phyloP scores from a whole-genome alignment of 2,113 vertebrate species.

The Ia io region DNA sequence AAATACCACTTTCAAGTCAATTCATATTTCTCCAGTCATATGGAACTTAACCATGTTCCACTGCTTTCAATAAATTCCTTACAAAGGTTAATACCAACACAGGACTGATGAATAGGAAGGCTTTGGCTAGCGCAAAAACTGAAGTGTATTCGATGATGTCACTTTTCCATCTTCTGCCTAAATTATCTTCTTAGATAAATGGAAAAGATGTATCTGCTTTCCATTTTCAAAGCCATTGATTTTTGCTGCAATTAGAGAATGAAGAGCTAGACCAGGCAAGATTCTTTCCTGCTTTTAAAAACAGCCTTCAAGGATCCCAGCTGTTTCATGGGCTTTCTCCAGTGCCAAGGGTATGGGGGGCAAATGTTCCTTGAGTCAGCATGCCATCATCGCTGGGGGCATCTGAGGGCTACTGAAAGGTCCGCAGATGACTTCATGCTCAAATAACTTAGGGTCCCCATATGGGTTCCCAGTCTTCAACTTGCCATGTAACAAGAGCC shows the following conservation, averaged over 20 bases:
- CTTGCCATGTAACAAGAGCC: background rate
- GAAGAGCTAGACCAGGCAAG: constrained; percentile 45
- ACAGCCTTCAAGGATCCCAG: constrained; percentile 56
- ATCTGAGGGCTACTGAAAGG: background rate
- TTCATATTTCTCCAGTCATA: background rate
- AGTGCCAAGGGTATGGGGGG: background rate
- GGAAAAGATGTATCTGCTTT: constrained; percentile 8
- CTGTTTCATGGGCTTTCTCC: constrained; percentile 59
- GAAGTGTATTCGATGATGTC: background rate
- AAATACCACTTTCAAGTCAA: background rate
- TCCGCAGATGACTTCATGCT: constrained; percentile 43
- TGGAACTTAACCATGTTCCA: background rate
- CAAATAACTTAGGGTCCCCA: background rate
- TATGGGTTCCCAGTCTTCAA: background rate
- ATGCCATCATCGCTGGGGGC: constrained; percentile 34
- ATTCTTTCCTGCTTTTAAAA: constrained; percentile 58
- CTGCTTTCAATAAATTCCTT: background rate
- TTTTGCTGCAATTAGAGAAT: constrained; percentile 70
- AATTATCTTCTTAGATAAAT: constrained; percentile 22
- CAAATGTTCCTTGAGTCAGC: constrained; percentile 68
- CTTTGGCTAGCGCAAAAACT: background rate
- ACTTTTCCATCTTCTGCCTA: background rate
- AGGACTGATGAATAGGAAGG: background rate
- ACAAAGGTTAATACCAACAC: background rate
- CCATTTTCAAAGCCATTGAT: constrained; percentile 72